phyloP scores from a whole-genome alignment of 2,797 vertebrate genomes.

The Melopsittacus undulatus region DNA sequence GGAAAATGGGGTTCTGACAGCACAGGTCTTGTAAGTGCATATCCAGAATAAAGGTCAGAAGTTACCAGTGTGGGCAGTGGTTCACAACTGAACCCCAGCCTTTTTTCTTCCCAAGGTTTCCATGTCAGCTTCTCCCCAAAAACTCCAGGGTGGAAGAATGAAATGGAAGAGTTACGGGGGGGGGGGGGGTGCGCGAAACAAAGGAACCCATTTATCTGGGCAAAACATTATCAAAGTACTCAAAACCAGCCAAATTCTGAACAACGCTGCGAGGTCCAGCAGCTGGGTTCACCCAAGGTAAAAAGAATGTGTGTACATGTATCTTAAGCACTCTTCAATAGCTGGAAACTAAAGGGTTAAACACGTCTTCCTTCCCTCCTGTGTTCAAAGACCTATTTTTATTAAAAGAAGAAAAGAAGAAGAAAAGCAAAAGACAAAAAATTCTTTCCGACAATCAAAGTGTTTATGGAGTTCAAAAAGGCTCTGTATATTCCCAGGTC shows the following conservation, averaged over 20 bases:
- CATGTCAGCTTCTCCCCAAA: background rate
- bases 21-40: background rate
- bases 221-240: background rate
- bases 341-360: background rate
- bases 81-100: background rate
- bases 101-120: background rate
- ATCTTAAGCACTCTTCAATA: background rate
- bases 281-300: background rate
- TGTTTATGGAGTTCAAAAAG: background rate
- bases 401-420: background rate
- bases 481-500: fast-evolving
- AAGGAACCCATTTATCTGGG: background rate
- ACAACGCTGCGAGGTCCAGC: fast-evolving
- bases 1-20: background rate
- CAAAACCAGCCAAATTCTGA: background rate
- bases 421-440: no score
- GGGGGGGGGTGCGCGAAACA: background rate
- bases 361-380: background rate
- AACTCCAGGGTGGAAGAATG: background rate
- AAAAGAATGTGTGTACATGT: background rate
- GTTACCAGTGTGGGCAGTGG: background rate
- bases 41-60: background rate
- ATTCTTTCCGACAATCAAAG: background rate
- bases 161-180: background rate
- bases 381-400: background rate